These are phyloP conservation scores for Ataeniobius toweri DNA, from an alignment of 2,797 vertebrate species.

Conservation along the genomic window DNA sequence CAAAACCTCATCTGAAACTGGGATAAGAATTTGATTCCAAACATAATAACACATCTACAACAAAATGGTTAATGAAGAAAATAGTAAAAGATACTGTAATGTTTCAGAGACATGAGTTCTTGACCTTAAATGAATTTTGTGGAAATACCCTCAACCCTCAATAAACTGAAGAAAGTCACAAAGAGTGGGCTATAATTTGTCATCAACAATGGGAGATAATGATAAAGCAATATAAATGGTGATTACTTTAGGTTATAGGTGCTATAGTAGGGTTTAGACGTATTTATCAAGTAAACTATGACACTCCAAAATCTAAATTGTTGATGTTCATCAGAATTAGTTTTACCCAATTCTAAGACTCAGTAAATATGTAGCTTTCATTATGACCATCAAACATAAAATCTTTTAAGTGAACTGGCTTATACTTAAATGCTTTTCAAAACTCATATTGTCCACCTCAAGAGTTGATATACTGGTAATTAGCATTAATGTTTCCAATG, in stretches of 20 bases:
- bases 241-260: too few relatives aligned
- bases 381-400: too few relatives aligned
- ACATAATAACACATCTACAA: neutral
- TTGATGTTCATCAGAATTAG: too few relatives aligned
- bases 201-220: too few relatives aligned
- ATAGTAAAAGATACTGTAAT: neutral
- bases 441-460: constrained; percentile 28
- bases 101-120: neutral
- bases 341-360: too few relatives aligned
- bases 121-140: neutral
- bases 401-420: too few relatives aligned
- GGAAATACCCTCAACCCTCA: neutral
- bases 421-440: constrained; percentile 38
- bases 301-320: too few relatives aligned
- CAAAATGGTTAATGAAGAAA: neutral
- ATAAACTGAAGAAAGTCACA: neutral
- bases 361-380: too few relatives aligned
- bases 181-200: neutral
- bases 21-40: neutral
- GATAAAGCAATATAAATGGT: too few relatives aligned
- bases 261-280: too few relatives aligned
- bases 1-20: neutral
- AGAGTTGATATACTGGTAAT: neutral
- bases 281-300: too few relatives aligned
- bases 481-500: constrained; percentile 45